Conservation (phyloP, 2,113 vertebrate genomes). For the Mesitornis unicolor region DNA sequence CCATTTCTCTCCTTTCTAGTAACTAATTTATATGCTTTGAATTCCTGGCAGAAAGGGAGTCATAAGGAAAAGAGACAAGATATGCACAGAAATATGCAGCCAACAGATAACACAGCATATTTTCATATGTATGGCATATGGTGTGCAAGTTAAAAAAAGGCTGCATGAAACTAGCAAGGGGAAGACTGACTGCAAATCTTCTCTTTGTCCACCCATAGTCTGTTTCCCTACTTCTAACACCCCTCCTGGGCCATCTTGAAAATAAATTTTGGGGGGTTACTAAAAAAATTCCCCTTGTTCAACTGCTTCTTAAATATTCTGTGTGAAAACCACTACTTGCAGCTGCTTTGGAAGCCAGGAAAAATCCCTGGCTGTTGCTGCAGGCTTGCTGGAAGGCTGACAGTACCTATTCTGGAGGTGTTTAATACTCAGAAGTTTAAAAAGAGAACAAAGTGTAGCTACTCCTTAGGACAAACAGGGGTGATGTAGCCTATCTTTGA, state of each 20-base stretch:
- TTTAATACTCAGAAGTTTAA: background rate
- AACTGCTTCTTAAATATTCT: background rate
- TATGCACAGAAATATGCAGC: background rate
- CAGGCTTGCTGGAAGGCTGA: background rate
- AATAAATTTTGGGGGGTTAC: background rate
- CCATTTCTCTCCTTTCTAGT: background rate
- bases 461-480: background rate
- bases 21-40: background rate
- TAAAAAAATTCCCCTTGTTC: background rate
- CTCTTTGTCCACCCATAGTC: background rate
- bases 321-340: rapidly evolving
- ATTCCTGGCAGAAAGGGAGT: background rate
- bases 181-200: background rate
- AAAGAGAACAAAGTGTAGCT: background rate
- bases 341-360: background rate
- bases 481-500: background rate
- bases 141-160: background rate
- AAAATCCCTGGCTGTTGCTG: background rate
- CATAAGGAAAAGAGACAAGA: background rate
- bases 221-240: background rate
- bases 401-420: background rate
- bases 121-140: background rate
- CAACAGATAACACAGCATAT: background rate
- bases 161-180: background rate
- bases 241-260: background rate